Percentiles rank a stretch among this genome's conserved stretches.
Conservation (phyloP, 2,113 vertebrate species). For the Elanus axillaris region DNA sequence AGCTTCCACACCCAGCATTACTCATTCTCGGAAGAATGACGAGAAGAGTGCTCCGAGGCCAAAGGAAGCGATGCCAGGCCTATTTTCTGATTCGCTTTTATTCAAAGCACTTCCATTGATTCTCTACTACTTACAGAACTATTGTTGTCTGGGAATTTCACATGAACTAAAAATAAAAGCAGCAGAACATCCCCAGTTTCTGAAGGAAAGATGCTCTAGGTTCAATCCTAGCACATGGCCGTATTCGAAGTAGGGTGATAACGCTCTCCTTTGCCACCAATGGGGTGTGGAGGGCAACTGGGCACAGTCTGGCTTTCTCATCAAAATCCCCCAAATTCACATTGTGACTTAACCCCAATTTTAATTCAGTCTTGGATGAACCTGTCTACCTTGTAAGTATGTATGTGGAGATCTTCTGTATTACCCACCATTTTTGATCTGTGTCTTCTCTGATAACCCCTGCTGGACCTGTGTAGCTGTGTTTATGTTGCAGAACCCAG, state of each 20-base stretch:
- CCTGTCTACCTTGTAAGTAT: not conserved
- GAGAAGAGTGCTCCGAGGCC: not conserved
- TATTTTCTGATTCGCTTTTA: not conserved
- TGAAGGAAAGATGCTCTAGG: not conserved
- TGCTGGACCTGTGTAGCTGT: not conserved
- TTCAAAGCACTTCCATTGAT: not conserved
- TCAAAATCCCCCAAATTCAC: not conserved
- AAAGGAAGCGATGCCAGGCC: not conserved
- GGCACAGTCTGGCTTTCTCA: not conserved
- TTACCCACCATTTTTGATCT: not conserved
- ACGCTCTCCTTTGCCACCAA: not conserved
- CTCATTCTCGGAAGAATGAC: not conserved
- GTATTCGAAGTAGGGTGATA: not conserved
- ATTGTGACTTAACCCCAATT: not conserved
- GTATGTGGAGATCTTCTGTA: not conserved
- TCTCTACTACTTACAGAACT: not conserved
- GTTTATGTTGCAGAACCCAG: not conserved
- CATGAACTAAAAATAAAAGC: not conserved
- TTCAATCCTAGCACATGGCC: not conserved
- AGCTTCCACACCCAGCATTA: not conserved
- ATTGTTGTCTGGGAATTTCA: not conserved
- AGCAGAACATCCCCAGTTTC: not conserved
- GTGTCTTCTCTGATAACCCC: not conserved
- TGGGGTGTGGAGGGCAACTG: not conserved
- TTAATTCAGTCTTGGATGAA: not conserved